phyloP scores from a whole-genome alignment of 2,888 invertebrate genomes.

The Spodoptera picta region DNA sequence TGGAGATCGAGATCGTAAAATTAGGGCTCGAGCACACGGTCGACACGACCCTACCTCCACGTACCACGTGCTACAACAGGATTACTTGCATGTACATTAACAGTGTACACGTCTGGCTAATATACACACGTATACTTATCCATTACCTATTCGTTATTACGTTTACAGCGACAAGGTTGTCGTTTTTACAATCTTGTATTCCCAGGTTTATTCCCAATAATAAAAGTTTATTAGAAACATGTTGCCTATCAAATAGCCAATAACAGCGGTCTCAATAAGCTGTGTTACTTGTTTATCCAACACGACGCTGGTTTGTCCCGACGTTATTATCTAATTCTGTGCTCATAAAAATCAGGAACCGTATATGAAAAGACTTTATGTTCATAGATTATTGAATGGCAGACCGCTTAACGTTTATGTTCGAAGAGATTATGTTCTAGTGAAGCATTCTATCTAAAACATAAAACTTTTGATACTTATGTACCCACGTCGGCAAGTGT shows the following conservation, averaged over 20 bases:
- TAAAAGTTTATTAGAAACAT: conserved; percentile 82
- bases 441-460: background rate
- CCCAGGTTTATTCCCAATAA: conserved; percentile 77
- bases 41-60: conserved; percentile 43
- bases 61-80: conserved; percentile 22
- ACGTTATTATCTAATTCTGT: conserved; percentile 70
- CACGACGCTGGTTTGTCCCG: conserved; percentile 65
- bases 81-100: background rate
- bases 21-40: conserved; percentile 71
- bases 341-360: conserved; percentile 59
- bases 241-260: conserved; percentile 81
- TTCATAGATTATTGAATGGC: conserved; percentile 64
- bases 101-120: background rate
- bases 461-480: too few relatives aligned
- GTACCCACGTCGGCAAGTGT: too few relatives aligned
- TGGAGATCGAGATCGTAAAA: conserved; percentile 83
- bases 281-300: conserved; percentile 72
- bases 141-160: conserved; percentile 4
- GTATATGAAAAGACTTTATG: conserved; percentile 63
- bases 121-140: conserved; percentile 18
- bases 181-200: conserved; percentile 64
- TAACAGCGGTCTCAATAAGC: conserved; percentile 76
- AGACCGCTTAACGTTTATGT: conserved; percentile 5
- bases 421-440: background rate
- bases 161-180: conserved; percentile 12